Conservation (phyloP, 1,140 invertebrate species). For the Dreissena rostriformis region DNA sequence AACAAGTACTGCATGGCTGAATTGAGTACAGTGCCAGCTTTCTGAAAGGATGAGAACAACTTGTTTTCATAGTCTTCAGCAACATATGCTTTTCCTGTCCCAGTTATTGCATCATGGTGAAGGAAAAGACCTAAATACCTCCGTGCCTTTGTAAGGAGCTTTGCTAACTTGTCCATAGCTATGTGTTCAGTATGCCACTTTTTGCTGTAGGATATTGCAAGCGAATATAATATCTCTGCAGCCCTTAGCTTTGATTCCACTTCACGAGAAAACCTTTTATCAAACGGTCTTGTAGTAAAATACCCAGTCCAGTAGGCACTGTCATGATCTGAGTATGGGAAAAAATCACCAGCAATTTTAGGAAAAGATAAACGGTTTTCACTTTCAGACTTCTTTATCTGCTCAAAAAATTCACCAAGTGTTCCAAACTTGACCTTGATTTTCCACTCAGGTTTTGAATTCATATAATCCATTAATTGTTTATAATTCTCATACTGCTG, state of each 20-base stretch:
- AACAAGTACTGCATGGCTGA: slow-evolving; percentile 68
- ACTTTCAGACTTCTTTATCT: slow-evolving; percentile 82
- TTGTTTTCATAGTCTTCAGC: slow-evolving; percentile 95
- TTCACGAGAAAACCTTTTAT: slow-evolving; percentile 93
- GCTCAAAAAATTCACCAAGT: slow-evolving; percentile 95
- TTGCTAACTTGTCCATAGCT: slow-evolving; percentile 55
- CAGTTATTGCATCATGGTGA: slow-evolving; percentile 99
- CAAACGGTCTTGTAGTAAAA: slow-evolving; percentile 95
- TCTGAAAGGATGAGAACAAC: slow-evolving; percentile 80
- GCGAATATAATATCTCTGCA: slow-evolving; percentile 71
- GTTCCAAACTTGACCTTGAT: slow-evolving; percentile 93
- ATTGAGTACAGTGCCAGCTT: slow-evolving; percentile 64
- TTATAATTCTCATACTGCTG: slow-evolving; percentile 96
- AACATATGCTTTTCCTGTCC: slow-evolving; percentile 95
- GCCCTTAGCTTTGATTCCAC: slow-evolving; percentile 90
- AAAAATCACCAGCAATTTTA: slow-evolving; percentile 95
- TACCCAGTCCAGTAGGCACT: slow-evolving; percentile 98
- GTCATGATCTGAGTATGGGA: slow-evolving; percentile 97
- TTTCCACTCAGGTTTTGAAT: slow-evolving; percentile 88
- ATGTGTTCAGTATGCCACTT: slow-evolving; percentile 61
- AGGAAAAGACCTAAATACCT: slow-evolving; percentile 94
- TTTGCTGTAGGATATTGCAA: slow-evolving; percentile 68
- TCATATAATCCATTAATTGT: slow-evolving; percentile 96
- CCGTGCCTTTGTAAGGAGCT: slow-evolving; percentile 86
- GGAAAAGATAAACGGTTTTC: slow-evolving; percentile 84